Evolutionary conservation across 23 tunicate genomes (phyloP).

Genomic region (Styela clava): DNA sequence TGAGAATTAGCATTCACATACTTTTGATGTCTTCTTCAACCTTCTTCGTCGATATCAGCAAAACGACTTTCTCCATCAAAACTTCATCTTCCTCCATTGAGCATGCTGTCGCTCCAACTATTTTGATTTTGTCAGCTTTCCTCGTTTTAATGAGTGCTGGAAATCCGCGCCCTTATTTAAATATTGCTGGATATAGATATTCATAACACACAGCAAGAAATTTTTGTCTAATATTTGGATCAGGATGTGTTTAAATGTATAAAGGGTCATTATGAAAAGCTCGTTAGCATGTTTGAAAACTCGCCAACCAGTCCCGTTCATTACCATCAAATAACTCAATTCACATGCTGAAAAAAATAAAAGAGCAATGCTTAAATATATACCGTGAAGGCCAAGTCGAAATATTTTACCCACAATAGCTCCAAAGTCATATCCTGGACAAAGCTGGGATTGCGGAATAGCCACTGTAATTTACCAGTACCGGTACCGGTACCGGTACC

Average conservation of each 20-base stretch:
- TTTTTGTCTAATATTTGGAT: constrained; percentile 8
- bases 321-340: background rate
- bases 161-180: constrained; percentile 10
- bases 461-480: no score
- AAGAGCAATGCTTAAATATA: no score
- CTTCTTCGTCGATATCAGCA: background rate
- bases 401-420: no score
- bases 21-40: background rate
- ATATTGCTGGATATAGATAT: background rate
- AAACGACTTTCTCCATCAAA: no score
- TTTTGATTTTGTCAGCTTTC: background rate
- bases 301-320: constrained; percentile 13
- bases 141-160: background rate
- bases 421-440: no score
- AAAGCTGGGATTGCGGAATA: no score
- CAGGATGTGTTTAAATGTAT: constrained; percentile 16
- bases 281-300: background rate
- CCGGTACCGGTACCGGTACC: no score
- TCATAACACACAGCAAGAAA: background rate
- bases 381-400: no score
- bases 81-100: no score
- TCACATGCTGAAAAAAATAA: constrained; percentile 9
- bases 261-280: constrained; percentile 14
- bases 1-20: no score
- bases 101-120: no score